A percentile compares a stretch with the other conserved stretches of the same genome.
Evolutionary conservation across 2,113 vertebrate species (phyloP).

Genomic region (Hemicordylus capensis): DNA sequence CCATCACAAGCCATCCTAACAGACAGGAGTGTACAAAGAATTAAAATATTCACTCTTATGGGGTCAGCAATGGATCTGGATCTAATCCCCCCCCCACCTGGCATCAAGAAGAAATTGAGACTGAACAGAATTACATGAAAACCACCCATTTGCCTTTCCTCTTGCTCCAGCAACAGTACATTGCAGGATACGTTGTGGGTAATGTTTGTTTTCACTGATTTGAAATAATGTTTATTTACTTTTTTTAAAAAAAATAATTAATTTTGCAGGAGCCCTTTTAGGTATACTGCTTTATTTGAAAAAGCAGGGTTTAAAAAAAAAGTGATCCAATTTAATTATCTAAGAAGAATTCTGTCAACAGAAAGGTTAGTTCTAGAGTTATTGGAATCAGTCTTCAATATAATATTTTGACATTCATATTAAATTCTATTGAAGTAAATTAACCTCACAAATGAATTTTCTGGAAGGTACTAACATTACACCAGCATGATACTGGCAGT

Average conservation of each 20-base stretch:
- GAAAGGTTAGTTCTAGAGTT: not conserved
- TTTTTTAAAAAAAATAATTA: not conserved
- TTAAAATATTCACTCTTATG: conserved; percentile 69
- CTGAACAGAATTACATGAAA: too few relatives aligned
- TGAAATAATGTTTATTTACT: not conserved
- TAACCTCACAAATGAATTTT: too few relatives aligned
- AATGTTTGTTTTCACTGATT: not conserved
- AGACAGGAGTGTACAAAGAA: conserved; percentile 60
- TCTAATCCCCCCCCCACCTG: too few relatives aligned
- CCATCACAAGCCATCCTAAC: conserved; percentile 51
- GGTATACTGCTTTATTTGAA: rapidly evolving
- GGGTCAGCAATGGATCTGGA: conserved; percentile 59
- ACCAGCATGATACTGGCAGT: too few relatives aligned
- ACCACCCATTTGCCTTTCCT: too few relatives aligned
- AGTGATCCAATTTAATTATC: not conserved
- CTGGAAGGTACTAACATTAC: too few relatives aligned
- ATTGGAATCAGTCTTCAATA: too few relatives aligned
- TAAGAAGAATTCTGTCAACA: not conserved
- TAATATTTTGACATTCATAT: too few relatives aligned
- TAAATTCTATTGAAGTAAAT: too few relatives aligned
- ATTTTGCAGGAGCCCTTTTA: rapidly evolving
- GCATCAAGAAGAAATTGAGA: too few relatives aligned
- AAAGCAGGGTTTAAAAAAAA: not conserved
- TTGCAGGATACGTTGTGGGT: not conserved
- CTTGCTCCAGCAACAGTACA: conserved; percentile 17